Evolutionary conservation across 2,797 vertebrate species (phyloP), one percentile per base, ranked within the genome.

Genomic region (Helostoma temminkii): DNA sequence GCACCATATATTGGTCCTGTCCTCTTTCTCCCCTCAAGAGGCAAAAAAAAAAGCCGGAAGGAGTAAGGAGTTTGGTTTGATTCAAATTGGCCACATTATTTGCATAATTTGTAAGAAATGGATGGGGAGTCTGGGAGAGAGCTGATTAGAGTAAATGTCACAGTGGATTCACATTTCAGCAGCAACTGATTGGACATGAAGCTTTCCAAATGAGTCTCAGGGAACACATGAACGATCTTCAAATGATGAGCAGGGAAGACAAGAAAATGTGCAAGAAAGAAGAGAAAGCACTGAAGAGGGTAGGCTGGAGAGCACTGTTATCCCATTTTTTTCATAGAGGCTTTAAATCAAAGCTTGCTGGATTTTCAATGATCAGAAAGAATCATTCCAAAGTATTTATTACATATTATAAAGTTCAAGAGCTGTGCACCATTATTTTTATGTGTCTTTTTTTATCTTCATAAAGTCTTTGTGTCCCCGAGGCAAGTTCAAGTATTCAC

Each of bases 141-240:
- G 62, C 60, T 89, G 90, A 92, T 92, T 91, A 88, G 73, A 88
- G 84, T 80, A 81, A 71, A 86, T 76, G 88, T 89, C 89, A 84
- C 72, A 61, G 81, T 25, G 63, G 81, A 82, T 90, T 85, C 66
- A 11, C 56, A 14, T 86, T 88, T 84, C 79, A 61, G 64, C 53
- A 41, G 77, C 54, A n/a, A 58, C 74, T 85, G 81, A 92, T 89
- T 85, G 73, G 80, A 81, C 71, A 4, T 70, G 88, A 91, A 84
- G 69, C 41, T 71, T 80, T 73, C 74, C 50, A 53, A 86, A 86
- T 81, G 77, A 86, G 71, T 45, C 80, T n/a, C 3, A 8, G 77
- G 80, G 74, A 41, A 72, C 68, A 63, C 63, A 52, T 45, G 60
- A 70, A 70, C 76, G 48, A 68, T 70, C 71, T 47, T 65, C 26